phyloP scores from a whole-genome alignment of 2,888 invertebrate species.

The Heliconius erato region DNA sequence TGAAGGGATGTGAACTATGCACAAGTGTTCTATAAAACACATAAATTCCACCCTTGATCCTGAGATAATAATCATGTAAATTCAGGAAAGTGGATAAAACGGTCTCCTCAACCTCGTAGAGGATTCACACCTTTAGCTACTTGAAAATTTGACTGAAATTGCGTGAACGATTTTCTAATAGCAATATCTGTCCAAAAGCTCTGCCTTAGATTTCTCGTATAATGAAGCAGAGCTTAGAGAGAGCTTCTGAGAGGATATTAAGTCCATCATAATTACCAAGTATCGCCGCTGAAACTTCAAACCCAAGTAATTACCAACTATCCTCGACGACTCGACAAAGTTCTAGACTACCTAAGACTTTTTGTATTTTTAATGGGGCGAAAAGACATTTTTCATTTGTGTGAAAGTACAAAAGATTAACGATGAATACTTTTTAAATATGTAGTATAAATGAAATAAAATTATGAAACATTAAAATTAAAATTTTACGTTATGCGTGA shows the following conservation, averaged over 20 bases:
- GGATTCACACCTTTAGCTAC: constrained; percentile 36
- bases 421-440: constrained; percentile 15
- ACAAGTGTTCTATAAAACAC: constrained; percentile 55
- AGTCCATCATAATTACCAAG: constrained; percentile 46
- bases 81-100: constrained; percentile 19
- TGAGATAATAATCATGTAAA: constrained; percentile 48
- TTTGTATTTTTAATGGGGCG: constrained; percentile 33
- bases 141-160: constrained; percentile 31
- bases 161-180: constrained; percentile 36
- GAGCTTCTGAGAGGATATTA: constrained; percentile 44
- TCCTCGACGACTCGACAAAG: constrained; percentile 37
- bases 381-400: constrained; percentile 39
- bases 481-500: background rate
- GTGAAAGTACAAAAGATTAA: constrained; percentile 46
- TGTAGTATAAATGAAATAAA: background rate
- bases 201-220: constrained; percentile 45
- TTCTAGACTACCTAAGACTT: constrained; percentile 41
- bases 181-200: constrained; percentile 34
- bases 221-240: constrained; percentile 46
- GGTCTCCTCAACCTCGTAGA: background rate
- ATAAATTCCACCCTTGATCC: constrained; percentile 52
- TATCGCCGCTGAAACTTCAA: constrained; percentile 41
- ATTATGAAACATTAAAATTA: background rate
- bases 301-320: constrained; percentile 46
- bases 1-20: constrained; percentile 58